A percentile compares a stretch with the other conserved stretches of the same genome.
Conservation (phyloP, 2,113 vertebrate genomes). For the Chunga burmeisteri region DNA sequence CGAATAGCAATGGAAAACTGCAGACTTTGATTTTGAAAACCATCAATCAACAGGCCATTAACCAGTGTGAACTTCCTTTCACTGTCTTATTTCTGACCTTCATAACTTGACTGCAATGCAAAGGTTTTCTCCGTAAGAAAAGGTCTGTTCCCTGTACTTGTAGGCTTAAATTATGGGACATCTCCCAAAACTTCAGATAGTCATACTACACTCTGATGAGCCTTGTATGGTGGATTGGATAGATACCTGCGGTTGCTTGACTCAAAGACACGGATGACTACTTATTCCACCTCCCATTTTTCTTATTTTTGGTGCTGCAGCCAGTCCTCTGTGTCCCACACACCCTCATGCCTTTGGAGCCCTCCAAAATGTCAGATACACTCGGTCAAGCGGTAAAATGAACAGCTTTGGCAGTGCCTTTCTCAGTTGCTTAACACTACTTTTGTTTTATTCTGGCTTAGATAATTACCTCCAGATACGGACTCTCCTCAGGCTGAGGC, state of each 20-base stretch:
- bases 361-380: background rate
- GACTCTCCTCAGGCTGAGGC: background rate
- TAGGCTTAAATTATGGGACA: background rate
- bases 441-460: background rate
- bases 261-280: background rate
- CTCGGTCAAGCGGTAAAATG: background rate
- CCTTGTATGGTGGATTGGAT: background rate
- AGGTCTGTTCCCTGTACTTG: background rate
- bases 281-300: background rate
- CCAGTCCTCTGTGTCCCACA: background rate
- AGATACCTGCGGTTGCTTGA: background rate
- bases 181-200: background rate
- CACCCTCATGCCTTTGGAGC: background rate
- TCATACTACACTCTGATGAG: background rate
- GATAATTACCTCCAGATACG: background rate
- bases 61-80: background rate
- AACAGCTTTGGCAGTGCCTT: background rate
- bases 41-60: background rate
- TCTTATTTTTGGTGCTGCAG: background rate
- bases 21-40: background rate
- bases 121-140: background rate
- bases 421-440: background rate
- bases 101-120: background rate
- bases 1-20: background rate
- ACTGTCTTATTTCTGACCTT: background rate